Evolutionary conservation across 2,113 vertebrate genomes (phyloP).

Genomic region (Butorides virescens): DNA sequence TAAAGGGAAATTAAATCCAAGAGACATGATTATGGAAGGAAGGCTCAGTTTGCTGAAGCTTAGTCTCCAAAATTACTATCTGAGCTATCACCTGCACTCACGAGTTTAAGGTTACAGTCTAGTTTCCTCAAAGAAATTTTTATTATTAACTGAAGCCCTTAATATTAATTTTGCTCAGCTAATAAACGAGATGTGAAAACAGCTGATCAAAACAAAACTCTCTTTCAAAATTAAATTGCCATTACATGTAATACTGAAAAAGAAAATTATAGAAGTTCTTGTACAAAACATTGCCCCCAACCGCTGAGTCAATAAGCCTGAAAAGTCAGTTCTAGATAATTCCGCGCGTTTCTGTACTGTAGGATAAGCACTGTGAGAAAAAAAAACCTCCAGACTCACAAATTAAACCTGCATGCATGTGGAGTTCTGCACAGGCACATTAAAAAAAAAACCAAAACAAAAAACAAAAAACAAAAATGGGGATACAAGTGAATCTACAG

Average conservation of each 20-base stretch:
- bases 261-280: not conserved
- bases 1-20: conserved; percentile 26
- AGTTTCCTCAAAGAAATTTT: not conserved
- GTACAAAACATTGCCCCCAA: not conserved
- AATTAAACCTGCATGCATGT: accelerated
- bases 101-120: not conserved
- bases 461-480: not conserved
- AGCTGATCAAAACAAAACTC: accelerated
- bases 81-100: not conserved
- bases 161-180: not conserved
- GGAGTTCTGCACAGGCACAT: not conserved
- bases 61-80: not conserved
- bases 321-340: not conserved
- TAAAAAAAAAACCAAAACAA: not conserved
- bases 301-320: not conserved
- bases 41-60: not conserved
- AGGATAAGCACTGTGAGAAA: not conserved
- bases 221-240: not conserved
- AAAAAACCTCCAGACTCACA: not conserved
- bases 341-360: not conserved
- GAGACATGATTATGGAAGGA: not conserved
- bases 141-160: not conserved
- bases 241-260: not conserved
- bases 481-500: not conserved
- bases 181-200: not conserved